Evolutionary conservation across 2,797 vertebrate genomes (phyloP).

Genomic region (Leptoclinus maculatus): DNA sequence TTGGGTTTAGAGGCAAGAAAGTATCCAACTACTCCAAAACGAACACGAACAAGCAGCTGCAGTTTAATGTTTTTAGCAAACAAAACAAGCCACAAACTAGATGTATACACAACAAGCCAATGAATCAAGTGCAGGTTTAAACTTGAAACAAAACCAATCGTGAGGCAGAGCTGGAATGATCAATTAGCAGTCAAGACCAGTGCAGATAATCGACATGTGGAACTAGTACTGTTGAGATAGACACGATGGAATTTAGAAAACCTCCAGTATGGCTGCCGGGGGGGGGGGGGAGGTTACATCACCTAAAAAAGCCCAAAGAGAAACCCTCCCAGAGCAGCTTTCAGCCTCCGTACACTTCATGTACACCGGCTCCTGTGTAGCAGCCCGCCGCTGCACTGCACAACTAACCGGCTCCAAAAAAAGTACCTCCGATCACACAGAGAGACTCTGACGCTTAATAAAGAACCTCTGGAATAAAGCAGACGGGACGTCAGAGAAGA

Average conservation of each 20-base stretch:
- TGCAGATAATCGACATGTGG: neutral
- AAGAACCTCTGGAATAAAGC: neutral
- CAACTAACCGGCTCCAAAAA: neutral
- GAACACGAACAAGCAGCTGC: neutral
- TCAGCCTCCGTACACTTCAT: neutral
- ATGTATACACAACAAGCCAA: neutral
- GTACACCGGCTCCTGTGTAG: conserved; percentile 6
- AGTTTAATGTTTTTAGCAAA: neutral
- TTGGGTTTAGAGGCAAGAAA: too few species aligned
- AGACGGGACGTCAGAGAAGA: neutral
- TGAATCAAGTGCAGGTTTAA: neutral
- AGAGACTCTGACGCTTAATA: neutral
- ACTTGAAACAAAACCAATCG: neutral
- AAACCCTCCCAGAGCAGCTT: conserved; percentile 16
- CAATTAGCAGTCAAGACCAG: neutral
- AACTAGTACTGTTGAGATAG: neutral
- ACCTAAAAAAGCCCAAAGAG: neutral
- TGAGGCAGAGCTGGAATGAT: neutral
- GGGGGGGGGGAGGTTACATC: neutral
- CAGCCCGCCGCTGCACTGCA: neutral
- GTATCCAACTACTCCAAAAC: neutral
- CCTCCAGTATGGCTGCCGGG: neutral
- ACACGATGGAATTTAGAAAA: neutral
- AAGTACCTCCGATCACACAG: neutral
- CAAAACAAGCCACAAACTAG: neutral